Evolutionary conservation across 2,113 vertebrate genomes (phyloP), one percentile per base, ranked within the genome.

Genomic region (Rhagologus leucostigma): DNA sequence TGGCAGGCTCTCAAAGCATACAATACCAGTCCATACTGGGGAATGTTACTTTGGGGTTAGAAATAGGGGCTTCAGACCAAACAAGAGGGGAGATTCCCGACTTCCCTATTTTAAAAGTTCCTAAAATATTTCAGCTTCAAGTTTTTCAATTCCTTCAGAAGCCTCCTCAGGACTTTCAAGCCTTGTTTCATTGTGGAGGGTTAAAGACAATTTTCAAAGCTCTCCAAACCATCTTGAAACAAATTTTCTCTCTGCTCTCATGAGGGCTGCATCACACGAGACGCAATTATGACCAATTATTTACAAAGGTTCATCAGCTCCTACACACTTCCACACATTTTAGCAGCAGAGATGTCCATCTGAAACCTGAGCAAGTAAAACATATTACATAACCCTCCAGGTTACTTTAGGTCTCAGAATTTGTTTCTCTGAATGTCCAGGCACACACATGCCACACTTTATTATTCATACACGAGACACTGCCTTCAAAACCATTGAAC

Each of bases 81-180:
- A 93, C 6, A 46, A 80, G 23, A 90, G 30, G 88, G 93, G 96
- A 95, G 76, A 96, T 96, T 95, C 76, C 88, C 7, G 44, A 92
- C 90, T 97, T 97, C 96, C 60, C 27, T 92, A 65, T 95, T 97
- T 78, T 47, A 69, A 82, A 95, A 92, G 86, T 94, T 95, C 80
- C 92, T 90, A 87, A 94, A 92, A 79, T 93, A 79, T 64, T 91
- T 78, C 64, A 81, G 41, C 53, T 95, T 75, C 49, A 68, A 89
- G 53, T 92, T 84, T 96, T 92, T 94, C 76, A 80, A 86, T 88
- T 91, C 92, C 86, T 91, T 90, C 64, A 94, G 75, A 92, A 92
- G 42, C 16, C 82, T 74, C 32, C 23, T 87, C 49, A 64, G 39
- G 79, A 84, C 56, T 93, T 77, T 82, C 29, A 73, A 91, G 44